phyloP scores from a whole-genome alignment of 2,113 vertebrate genomes.

The Erythrolamprus reginae region DNA sequence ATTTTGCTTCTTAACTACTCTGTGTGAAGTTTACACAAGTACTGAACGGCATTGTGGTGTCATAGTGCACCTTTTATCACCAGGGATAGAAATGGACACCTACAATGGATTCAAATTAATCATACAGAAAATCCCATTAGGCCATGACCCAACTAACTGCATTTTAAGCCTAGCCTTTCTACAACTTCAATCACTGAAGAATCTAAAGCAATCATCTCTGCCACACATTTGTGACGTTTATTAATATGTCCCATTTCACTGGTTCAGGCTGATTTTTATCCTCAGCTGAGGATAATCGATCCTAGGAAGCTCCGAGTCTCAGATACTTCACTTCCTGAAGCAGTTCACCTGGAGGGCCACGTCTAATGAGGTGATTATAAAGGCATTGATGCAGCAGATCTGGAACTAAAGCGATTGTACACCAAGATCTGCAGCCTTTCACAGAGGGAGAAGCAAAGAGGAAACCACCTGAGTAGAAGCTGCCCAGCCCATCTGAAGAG shows the following conservation, averaged over 20 bases:
- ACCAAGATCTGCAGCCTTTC: conserved; percentile 56
- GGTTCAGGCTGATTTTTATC: conserved; percentile 2
- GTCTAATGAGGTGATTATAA: conserved; percentile 66
- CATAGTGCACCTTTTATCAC: neutral
- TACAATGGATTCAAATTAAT: neutral
- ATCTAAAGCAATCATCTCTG: neutral
- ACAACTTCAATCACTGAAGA: neutral
- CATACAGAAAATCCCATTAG: neutral
- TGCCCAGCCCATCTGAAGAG: conserved; percentile 44
- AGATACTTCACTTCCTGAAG: conserved; percentile 58
- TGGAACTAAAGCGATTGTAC: conserved; percentile 71
- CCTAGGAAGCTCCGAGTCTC: conserved; percentile 27
- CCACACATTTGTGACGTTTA: conserved; percentile 24
- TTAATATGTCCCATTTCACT: conserved; percentile 12
- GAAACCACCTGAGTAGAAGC: conserved; percentile 52
- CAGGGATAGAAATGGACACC: neutral
- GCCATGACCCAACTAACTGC: neutral
- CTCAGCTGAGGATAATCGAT: neutral
- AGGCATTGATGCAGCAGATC: conserved; percentile 63
- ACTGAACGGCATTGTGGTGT: neutral
- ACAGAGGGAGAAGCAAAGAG: conserved; percentile 46
- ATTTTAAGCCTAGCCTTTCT: neutral
- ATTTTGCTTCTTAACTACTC: neutral
- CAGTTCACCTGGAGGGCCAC: conserved; percentile 61
- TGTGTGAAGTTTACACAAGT: neutral